phyloP scores from a whole-genome alignment of 2,113 vertebrate species.

The Callaeas wilsoni region DNA sequence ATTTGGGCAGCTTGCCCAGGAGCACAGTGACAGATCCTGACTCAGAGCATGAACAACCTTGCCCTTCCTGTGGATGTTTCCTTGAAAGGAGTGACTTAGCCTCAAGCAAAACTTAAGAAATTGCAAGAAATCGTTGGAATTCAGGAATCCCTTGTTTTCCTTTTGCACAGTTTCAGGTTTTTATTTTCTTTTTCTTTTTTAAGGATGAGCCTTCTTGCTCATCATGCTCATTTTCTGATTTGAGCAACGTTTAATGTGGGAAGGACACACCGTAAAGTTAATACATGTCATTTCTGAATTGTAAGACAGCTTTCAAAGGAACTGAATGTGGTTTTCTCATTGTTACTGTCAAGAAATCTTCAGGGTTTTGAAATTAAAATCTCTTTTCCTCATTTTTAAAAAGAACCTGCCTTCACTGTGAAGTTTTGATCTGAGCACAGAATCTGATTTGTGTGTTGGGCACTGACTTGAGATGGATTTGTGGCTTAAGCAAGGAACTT shows the following conservation, averaged over 20 bases:
- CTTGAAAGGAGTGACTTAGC: slow-evolving; percentile 4
- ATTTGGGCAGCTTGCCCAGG: neutral
- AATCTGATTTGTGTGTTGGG: neutral
- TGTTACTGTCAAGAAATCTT: neutral
- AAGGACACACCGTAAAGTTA: neutral
- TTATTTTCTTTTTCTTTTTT: neutral
- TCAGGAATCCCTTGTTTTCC: neutral
- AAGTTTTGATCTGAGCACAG: neutral
- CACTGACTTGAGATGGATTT: neutral
- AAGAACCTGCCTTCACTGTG: neutral
- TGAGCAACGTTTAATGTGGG: neutral
- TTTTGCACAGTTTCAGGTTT: neutral
- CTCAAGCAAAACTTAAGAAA: neutral
- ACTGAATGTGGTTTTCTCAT: neutral
- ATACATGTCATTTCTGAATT: neutral
- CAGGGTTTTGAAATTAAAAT: neutral
- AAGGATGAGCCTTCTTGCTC: neutral
- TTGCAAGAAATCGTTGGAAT: neutral
- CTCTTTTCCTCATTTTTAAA: neutral
- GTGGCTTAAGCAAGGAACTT: neutral
- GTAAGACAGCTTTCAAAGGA: neutral
- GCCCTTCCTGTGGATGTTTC: slow-evolving; percentile 4
- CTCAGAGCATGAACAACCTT: neutral
- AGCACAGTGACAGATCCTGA: neutral
- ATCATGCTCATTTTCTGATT: neutral